Percentiles rank a stretch among this genome's conserved stretches.
Conservation (phyloP, 2,888 invertebrate genomes). For the Pegoplata infirma region DNA sequence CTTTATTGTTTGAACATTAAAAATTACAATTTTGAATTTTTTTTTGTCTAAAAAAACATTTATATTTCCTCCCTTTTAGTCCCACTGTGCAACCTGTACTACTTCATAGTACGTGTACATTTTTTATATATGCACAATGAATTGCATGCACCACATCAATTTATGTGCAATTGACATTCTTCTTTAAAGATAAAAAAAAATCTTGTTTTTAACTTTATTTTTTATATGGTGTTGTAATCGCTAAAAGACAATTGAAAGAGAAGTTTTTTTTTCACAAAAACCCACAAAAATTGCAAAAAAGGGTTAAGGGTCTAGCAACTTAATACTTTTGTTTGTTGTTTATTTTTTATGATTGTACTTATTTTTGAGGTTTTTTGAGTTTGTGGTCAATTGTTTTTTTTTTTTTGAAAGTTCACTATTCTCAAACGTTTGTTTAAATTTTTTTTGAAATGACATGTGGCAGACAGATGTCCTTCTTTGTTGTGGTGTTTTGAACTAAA, state of each 20-base stretch:
- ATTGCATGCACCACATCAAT: constrained; percentile 52
- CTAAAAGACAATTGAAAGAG: constrained; percentile 5
- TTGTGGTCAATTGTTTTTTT: constrained; percentile 49
- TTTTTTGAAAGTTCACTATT: constrained; percentile 21
- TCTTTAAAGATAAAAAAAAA: constrained; percentile 25
- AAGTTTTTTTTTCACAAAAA: neutral
- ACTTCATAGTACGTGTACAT: neutral
- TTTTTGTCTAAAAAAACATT: too few species aligned
- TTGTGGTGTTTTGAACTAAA: constrained; percentile 27
- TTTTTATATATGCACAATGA: constrained; percentile 7
- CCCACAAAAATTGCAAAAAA: constrained; percentile 3
- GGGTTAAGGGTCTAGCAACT: constrained; percentile 44
- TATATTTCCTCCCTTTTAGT: too few species aligned
- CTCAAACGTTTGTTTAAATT: constrained; percentile 2
- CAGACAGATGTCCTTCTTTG: constrained; percentile 59
- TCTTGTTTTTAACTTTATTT: neutral
- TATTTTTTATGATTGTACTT: neutral
- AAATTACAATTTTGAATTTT: too few species aligned
- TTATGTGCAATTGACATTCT: constrained; percentile 54
- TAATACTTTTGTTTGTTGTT: neutral
- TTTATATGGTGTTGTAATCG: constrained; percentile 4
- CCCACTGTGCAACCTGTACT: constrained; percentile 38
- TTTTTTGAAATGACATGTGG: constrained; percentile 49
- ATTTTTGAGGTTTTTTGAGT: constrained; percentile 7
- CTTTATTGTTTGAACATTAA: too few species aligned